Conservation (phyloP, 2,797 vertebrate species). For the Pelobates cultripes region DNA sequence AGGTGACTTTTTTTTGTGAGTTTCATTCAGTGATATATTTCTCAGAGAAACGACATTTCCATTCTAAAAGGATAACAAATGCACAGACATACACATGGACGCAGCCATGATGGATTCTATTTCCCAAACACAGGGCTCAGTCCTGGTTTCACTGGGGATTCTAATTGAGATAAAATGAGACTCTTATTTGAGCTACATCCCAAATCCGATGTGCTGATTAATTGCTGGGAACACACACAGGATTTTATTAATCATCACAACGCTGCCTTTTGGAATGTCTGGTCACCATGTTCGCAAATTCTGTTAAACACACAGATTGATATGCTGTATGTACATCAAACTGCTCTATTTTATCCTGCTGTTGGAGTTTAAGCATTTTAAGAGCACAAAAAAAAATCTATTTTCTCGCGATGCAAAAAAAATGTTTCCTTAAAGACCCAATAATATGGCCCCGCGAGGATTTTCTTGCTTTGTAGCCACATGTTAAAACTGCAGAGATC, state of each 20-base stretch:
- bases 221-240: conserved; percentile 36
- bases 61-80: no score
- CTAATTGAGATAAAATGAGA: conserved; percentile 28
- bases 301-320: background rate
- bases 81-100: no score
- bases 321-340: conserved; percentile 13
- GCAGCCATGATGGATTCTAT: no score
- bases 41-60: no score
- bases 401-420: background rate
- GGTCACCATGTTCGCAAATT: conserved; percentile 20
- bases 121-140: no score
- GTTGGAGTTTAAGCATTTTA: background rate
- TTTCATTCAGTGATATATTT: no score
- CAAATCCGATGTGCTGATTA: conserved; percentile 18
- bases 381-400: background rate
- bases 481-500: conserved; percentile 11
- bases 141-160: background rate
- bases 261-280: conserved; percentile 28
- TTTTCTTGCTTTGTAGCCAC: conserved; percentile 19
- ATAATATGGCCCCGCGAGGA: conserved; percentile 26
- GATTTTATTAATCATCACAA: conserved; percentile 27
- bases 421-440: conserved; percentile 3
- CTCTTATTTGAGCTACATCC: background rate
- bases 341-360: conserved; percentile 40
- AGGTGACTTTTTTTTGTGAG: no score